Evolutionary conservation across 1,140 invertebrate species (phyloP).

Genomic region (Hirudo medicinalis): DNA sequence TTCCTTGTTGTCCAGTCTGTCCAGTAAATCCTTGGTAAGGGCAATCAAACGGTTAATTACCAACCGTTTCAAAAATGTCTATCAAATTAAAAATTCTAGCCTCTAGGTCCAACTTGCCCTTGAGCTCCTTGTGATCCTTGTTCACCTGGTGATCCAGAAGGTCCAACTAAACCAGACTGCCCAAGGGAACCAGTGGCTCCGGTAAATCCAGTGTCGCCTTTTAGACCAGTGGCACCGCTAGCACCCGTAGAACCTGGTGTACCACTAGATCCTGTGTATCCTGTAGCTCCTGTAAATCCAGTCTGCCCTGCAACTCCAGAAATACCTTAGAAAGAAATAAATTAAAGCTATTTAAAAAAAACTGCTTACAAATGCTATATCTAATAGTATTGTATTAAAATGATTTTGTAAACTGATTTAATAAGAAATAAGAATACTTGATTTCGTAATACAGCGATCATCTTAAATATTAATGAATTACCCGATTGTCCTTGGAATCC

Average conservation of each 20-base stretch:
- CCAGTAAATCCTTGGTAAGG: background rate
- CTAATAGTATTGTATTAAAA: background rate
- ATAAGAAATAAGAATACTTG: background rate
- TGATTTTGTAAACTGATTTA: background rate
- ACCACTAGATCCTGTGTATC: background rate
- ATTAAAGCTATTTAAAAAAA: background rate
- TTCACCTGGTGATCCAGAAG: slow-evolving; percentile 10
- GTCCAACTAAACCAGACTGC: background rate
- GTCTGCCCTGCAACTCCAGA: background rate
- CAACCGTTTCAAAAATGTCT: background rate
- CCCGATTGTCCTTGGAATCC: background rate
- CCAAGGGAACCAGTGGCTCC: slow-evolving; percentile 6
- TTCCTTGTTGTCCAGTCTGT: background rate
- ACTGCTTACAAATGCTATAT: background rate
- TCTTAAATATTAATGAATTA: background rate
- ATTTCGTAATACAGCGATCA: background rate
- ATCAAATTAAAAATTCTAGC: background rate
- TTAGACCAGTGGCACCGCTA: background rate
- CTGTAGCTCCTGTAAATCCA: slow-evolving; percentile 8
- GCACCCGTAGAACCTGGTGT: background rate
- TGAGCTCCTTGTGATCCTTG: slow-evolving; percentile 7
- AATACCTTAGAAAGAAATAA: background rate
- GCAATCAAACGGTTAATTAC: background rate
- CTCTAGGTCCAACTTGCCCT: slow-evolving; percentile 5
- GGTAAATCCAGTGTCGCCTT: background rate